Conservation (phyloP, 2,888 invertebrate genomes). For the Ophion obscuratus region DNA sequence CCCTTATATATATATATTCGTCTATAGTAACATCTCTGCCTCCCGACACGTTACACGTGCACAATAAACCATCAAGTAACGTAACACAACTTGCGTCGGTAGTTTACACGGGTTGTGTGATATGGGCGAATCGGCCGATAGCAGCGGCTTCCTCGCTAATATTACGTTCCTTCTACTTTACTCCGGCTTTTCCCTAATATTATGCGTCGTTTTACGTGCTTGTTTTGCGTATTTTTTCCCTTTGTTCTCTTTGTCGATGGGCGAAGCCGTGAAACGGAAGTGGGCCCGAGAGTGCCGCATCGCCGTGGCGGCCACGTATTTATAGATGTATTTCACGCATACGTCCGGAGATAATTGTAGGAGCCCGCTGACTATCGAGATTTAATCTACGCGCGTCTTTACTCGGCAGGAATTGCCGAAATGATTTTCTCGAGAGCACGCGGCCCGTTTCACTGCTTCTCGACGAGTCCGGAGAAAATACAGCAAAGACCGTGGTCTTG, state of each 20-base stretch:
- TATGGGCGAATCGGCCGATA: conserved; percentile 58
- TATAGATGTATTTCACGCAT: background rate
- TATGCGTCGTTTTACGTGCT: conserved; percentile 13
- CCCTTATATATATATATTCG: conserved; percentile 35
- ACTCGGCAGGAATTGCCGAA: background rate
- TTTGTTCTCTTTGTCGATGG: background rate
- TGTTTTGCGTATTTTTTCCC: background rate
- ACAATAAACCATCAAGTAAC: conserved; percentile 50
- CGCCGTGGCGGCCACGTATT: background rate
- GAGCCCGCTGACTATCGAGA: background rate
- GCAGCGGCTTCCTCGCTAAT: conserved; percentile 54
- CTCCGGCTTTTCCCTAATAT: background rate
- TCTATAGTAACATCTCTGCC: conserved; percentile 64
- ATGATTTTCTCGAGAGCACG: background rate
- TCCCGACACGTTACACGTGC: conserved; percentile 52
- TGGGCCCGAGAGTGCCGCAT: background rate
- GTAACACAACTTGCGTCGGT: conserved; percentile 55
- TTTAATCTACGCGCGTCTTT: background rate
- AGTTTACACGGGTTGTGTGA: conserved; percentile 57
- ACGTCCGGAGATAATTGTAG: background rate
- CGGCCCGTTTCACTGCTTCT: background rate
- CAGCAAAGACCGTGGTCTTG: background rate
- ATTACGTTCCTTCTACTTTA: conserved; percentile 3
- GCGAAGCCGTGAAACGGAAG: conserved; percentile 25
- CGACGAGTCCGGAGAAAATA: background rate